Base-by-base conservation (phyloP, 2,888 invertebrate genomes). In the Dinocampus coccinellae region DNA sequence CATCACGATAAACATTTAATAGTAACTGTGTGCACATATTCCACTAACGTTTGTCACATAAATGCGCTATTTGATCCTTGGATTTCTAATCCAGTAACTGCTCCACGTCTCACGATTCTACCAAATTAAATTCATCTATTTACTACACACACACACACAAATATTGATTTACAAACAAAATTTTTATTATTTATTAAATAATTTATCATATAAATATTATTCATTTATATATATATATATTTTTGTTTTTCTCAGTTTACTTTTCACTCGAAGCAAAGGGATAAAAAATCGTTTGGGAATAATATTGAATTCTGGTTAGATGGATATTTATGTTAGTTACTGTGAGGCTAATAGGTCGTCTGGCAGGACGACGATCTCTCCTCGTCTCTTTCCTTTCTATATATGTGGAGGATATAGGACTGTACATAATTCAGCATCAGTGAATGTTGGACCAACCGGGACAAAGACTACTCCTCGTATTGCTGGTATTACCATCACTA, bases 341-440 rank as follows among this genome's bases (percentile, higher is more conserved):
- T 64, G 78, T 75, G 76, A 78, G 82, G 64, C 72, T 82, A 84
- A 84, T 84, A 83, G 85, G 81, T 71, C 55, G 42, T 26, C 55
- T 53, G 33, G 39, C 83, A n/a, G n/a, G n/a, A n/a, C n/a, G n/a
- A n/a, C n/a, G n/a, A n/a, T n/a, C n/a, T n/a, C n/a, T n/a, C n/a
- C n/a, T n/a, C n/a, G n/a, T n/a, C n/a, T n/a, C n/a, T n/a, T n/a
- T n/a, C n/a, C n/a, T n/a, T n/a, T 78, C 80, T 69, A 77, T 47
- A 47, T 16, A 16, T 47, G 47, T 47, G 47, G 47, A 83, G 85
- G 87, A 86, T 87, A 85, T 84, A 86, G 82, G 78, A 69, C 71
- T 73, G 81, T 77, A 82, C 84, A 86, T 87, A 87, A 86, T 84
- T 87, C 86, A 87, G 86, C 85, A 86, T 87, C 86, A 86, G 83